Evolutionary conservation across 2,113 vertebrate genomes (phyloP).

Genomic region (Desmodus rotundus): DNA sequence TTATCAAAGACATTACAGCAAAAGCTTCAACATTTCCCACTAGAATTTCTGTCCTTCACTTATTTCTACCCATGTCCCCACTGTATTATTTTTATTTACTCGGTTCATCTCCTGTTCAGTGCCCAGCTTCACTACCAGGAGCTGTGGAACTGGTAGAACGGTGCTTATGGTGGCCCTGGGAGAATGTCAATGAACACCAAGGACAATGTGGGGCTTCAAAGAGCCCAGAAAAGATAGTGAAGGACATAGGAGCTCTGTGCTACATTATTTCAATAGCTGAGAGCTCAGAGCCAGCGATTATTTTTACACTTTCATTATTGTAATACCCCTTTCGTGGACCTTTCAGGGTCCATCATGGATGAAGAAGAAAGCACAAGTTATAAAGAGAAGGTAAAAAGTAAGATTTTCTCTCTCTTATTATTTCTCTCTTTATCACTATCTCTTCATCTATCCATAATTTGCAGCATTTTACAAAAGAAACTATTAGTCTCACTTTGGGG

Average conservation of each 20-base stretch:
- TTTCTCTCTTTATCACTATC: neutral
- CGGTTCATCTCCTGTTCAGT: neutral
- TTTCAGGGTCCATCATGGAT: neutral
- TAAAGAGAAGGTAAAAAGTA: neutral
- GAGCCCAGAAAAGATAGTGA: neutral
- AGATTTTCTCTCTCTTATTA: neutral
- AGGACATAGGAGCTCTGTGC: neutral
- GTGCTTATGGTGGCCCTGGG: neutral
- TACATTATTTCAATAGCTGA: neutral
- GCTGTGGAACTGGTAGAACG: neutral
- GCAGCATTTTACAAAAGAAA: neutral
- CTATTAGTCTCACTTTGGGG: neutral
- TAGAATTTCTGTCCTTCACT: neutral
- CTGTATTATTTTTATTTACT: neutral
- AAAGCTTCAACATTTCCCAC: neutral
- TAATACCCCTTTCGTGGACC: neutral
- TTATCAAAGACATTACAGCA: neutral
- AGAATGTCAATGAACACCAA: neutral
- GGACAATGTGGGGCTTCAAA: neutral
- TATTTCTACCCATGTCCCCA: neutral
- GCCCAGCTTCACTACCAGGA: neutral
- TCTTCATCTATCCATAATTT: neutral
- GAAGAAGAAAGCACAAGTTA: neutral
- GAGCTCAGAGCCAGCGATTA: neutral
- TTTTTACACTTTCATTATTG: neutral